A percentile compares a stretch with the other conserved stretches of the same genome.
These are phyloP conservation scores for Acanthococcus lagerstroemiae DNA, from an alignment of 2,888 invertebrate species.

Conservation along the genomic window DNA sequence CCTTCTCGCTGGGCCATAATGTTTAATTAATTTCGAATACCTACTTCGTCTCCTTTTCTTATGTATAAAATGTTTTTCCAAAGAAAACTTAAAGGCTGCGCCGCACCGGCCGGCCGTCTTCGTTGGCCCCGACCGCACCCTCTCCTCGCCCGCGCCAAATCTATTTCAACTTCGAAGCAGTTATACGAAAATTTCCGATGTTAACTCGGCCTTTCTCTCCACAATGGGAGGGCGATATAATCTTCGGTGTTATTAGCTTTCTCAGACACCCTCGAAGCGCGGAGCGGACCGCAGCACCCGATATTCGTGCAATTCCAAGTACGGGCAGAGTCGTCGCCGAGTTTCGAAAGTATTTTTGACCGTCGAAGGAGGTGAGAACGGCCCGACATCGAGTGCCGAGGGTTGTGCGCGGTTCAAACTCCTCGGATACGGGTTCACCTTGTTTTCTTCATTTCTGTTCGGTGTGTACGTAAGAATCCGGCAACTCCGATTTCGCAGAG, in stretches of 20 bases:
- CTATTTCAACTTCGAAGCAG: neutral
- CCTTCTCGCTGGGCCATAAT: conserved; percentile 4
- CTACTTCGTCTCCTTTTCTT: neutral
- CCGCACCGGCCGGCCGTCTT: neutral
- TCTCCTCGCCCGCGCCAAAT: neutral
- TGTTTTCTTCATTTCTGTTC: too few relatives aligned
- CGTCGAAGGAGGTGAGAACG: too few relatives aligned
- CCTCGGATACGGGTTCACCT: too few relatives aligned
- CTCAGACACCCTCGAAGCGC: neutral
- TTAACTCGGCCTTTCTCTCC: conserved; percentile 15
- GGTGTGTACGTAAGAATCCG: too few relatives aligned
- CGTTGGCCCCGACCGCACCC: neutral
- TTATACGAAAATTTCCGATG: conserved; percentile 5
- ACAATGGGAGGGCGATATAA: conserved; percentile 14
- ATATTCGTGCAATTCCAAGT: too few relatives aligned
- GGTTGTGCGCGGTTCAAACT: too few relatives aligned
- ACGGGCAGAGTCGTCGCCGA: too few relatives aligned
- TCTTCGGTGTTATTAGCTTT: conserved; percentile 27
- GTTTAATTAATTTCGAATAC: conserved; percentile 29
- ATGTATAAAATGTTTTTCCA: neutral
- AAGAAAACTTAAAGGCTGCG: neutral
- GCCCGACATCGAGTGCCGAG: too few relatives aligned
- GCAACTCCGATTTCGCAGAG: too few relatives aligned
- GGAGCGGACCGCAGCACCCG: neutral
- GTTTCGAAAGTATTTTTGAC: neutral